Conservation (phyloP, 2,113 vertebrate genomes). For the Sebastes schlegelii region DNA sequence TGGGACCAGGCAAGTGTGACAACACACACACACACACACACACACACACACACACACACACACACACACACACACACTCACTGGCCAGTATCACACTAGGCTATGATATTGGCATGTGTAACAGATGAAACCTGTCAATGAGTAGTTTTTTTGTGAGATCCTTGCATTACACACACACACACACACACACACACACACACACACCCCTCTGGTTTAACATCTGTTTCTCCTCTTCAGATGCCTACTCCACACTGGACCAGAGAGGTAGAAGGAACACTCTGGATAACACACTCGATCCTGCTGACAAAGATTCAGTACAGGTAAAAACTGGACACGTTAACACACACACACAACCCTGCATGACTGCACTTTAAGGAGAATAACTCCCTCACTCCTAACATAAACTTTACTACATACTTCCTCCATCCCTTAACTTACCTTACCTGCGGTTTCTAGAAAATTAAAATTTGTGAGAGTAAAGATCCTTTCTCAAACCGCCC, state of each 20-base stretch:
- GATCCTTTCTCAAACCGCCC: no score
- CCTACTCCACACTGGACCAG: constrained; percentile 92
- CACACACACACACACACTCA: not conserved
- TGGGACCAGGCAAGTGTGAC: constrained; percentile 90
- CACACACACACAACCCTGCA: constrained; percentile 13
- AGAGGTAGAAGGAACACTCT: constrained; percentile 91
- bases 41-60: not conserved
- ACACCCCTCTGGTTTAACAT: not conserved
- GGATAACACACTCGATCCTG: constrained; percentile 89
- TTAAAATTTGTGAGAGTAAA: not conserved
- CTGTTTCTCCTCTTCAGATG: constrained; percentile 75
- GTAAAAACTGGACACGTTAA: constrained; percentile 60
- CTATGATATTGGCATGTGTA: not conserved
- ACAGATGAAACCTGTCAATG: not conserved
- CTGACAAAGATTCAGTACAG: constrained; percentile 89
- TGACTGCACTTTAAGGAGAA: constrained; percentile 16
- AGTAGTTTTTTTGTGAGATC: not conserved
- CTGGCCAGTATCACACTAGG: not conserved
- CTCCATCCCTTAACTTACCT: not conserved
- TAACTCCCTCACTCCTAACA: not conserved
- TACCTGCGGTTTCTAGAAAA: not conserved
- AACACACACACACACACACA: constrained; percentile 14
- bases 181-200: not conserved
- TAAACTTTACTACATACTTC: not conserved
- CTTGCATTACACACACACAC: not conserved